A percentile compares a stretch with the other conserved stretches of the same genome.
Conservation (phyloP, 2,797 vertebrate species). For the Dendrocincla tyrannina region DNA sequence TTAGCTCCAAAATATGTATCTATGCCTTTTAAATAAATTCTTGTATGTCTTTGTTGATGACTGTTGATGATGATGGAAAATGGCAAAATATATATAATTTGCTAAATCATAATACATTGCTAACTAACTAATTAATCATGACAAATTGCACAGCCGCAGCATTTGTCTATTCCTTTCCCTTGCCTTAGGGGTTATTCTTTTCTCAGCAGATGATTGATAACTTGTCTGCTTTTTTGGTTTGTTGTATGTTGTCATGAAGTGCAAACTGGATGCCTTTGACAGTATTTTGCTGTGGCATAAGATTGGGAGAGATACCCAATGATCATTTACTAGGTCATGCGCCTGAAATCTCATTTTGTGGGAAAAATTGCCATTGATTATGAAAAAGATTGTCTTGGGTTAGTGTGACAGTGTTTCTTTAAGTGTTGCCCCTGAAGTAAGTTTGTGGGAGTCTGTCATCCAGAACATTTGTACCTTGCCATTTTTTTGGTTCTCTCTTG, state of each 20-base stretch:
- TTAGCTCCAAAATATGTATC: neutral
- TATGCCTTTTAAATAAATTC: neutral
- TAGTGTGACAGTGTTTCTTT: neutral
- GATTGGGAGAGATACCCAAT: accelerated
- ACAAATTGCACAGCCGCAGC: neutral
- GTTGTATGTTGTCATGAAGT: neutral
- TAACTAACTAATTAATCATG: neutral
- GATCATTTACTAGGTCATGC: neutral
- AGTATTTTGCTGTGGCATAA: neutral
- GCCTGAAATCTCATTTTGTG: neutral
- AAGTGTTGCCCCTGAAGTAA: neutral
- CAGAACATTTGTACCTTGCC: neutral
- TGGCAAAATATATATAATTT: neutral
- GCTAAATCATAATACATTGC: neutral
- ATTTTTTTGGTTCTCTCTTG: neutral
- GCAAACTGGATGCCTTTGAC: neutral
- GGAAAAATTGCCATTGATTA: neutral
- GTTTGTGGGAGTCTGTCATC: neutral
- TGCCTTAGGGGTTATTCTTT: neutral
- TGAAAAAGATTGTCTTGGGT: neutral
- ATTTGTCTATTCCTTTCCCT: neutral
- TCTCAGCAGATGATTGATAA: neutral
- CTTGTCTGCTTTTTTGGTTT: neutral
- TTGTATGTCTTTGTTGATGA: neutral
- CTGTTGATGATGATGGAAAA: neutral